These are phyloP conservation scores for Clistopyga incitator DNA, from an alignment of 2,888 invertebrate species.

Conservation along the genomic window DNA sequence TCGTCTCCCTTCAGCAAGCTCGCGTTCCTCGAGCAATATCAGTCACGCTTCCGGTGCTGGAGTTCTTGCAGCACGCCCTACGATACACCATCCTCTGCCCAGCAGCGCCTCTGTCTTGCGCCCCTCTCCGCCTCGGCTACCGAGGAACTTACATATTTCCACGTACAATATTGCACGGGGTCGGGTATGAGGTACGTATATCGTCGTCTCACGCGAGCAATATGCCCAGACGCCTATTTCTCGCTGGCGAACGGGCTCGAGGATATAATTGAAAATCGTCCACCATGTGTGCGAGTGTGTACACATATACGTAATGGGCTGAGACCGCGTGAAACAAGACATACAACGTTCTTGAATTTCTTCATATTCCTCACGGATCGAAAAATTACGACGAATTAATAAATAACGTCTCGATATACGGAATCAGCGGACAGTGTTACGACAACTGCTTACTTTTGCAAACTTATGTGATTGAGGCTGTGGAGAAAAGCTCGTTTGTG, in stretches of 20 bases:
- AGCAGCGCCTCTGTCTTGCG: slow-evolving; percentile 40
- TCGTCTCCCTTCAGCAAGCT: slow-evolving; percentile 65
- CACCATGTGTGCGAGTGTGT: slow-evolving; percentile 54
- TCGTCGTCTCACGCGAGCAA: slow-evolving; percentile 68
- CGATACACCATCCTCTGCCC: slow-evolving; percentile 34
- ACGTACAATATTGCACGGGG: slow-evolving; percentile 72
- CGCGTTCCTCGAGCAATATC: slow-evolving; percentile 70
- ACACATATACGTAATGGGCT: slow-evolving; percentile 31
- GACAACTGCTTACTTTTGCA: no score
- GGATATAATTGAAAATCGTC: slow-evolving; percentile 68
- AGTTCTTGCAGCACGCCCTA: slow-evolving; percentile 65
- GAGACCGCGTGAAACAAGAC: slow-evolving; percentile 25
- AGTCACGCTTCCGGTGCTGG: slow-evolving; percentile 69
- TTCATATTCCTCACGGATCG: slow-evolving; percentile 53
- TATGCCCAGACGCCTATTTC: slow-evolving; percentile 65
- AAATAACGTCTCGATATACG: no score
- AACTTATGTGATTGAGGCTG: no score
- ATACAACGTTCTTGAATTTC: slow-evolving; percentile 51
- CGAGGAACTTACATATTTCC: slow-evolving; percentile 71
- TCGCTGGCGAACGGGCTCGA: slow-evolving; percentile 51
- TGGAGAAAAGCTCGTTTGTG: no score
- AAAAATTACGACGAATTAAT: neutral
- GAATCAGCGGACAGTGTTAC: no score
- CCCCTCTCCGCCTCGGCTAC: slow-evolving; percentile 40
- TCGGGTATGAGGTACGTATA: slow-evolving; percentile 64